Percentiles rank a stretch among this genome's conserved stretches.
phyloP scores from a whole-genome alignment of 2,797 vertebrate species.

The Aeoliscus strigatus region DNA sequence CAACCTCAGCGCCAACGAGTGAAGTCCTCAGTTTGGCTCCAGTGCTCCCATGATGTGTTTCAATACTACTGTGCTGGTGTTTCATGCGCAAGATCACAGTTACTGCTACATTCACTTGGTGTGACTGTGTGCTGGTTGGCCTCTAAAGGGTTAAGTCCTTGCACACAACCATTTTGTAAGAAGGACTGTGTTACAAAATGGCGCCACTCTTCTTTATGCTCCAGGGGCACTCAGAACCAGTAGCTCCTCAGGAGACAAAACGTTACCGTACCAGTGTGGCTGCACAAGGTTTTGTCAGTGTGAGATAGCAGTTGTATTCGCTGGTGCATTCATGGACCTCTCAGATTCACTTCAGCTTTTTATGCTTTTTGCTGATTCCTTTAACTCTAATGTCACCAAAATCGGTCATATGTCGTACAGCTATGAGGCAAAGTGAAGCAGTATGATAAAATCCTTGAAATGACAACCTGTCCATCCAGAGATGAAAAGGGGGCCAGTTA shows the following conservation, averaged over 20 bases:
- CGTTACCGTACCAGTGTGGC: background rate
- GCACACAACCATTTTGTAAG: conserved; percentile 61
- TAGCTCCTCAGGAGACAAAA: background rate
- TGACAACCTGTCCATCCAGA: no score
- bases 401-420: no score
- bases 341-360: no score
- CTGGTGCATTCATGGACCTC: no score
- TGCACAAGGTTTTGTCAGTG: conserved; percentile 4
- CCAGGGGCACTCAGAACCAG: conserved; percentile 9
- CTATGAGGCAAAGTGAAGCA: no score
- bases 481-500: no score
- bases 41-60: conserved; percentile 3
- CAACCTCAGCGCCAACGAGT: background rate
- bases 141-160: conserved; percentile 57
- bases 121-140: conserved; percentile 13
- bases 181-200: conserved; percentile 50
- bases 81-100: background rate
- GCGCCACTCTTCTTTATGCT: conserved; percentile 26
- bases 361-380: no score
- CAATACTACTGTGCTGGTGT: background rate
- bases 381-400: no score
- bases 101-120: background rate
- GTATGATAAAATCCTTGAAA: no score
- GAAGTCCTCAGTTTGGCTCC: conserved; percentile 13
- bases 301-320: no score